A percentile compares a stretch with the other conserved stretches of the same genome.
Evolutionary conservation across 2,888 invertebrate genomes (phyloP).

Genomic region (Hirudinaria manillensis): DNA sequence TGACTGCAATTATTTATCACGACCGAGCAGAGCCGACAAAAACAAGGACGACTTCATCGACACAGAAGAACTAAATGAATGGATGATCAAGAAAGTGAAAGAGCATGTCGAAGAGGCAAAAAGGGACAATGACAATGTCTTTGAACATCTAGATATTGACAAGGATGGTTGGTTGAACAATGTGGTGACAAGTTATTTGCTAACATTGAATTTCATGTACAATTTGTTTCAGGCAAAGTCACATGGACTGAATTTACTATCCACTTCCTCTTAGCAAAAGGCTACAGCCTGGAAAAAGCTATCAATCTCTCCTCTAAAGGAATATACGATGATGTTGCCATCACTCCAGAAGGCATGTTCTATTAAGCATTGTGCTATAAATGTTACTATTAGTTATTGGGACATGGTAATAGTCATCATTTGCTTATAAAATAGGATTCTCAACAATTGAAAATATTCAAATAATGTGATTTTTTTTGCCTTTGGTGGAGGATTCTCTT

Average conservation of each 20-base stretch:
- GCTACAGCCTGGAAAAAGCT: slow-evolving; percentile 45
- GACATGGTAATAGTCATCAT: too few species aligned
- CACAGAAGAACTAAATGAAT: slow-evolving; percentile 49
- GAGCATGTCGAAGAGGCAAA: slow-evolving; percentile 54
- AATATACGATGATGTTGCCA: slow-evolving; percentile 33
- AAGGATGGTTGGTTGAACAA: slow-evolving; percentile 45
- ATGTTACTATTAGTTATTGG: not conserved
- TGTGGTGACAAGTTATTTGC: not conserved
- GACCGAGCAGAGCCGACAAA: slow-evolving; percentile 46
- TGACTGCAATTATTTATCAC: too few species aligned
- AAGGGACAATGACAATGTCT: slow-evolving; percentile 50
- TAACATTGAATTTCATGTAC: not conserved
- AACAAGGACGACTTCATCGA: slow-evolving; percentile 49
- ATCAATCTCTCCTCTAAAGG: slow-evolving; percentile 32
- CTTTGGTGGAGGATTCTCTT: too few species aligned
- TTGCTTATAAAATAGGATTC: too few species aligned
- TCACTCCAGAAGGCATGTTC: slow-evolving; percentile 34
- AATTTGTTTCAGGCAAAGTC: slow-evolving; percentile 59
- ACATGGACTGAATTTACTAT: slow-evolving; percentile 76
- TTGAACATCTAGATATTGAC: slow-evolving; percentile 50
- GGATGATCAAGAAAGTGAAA: slow-evolving; percentile 51
- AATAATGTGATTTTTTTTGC: too few species aligned
- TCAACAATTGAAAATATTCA: too few species aligned
- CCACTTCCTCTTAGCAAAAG: slow-evolving; percentile 67
- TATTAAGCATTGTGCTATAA: slow-evolving; percentile 1